Evolutionary conservation across 1,140 invertebrate species (phyloP), one percentile per base, ranked within the genome.

Genomic region (Hydropsyche tenuis): DNA sequence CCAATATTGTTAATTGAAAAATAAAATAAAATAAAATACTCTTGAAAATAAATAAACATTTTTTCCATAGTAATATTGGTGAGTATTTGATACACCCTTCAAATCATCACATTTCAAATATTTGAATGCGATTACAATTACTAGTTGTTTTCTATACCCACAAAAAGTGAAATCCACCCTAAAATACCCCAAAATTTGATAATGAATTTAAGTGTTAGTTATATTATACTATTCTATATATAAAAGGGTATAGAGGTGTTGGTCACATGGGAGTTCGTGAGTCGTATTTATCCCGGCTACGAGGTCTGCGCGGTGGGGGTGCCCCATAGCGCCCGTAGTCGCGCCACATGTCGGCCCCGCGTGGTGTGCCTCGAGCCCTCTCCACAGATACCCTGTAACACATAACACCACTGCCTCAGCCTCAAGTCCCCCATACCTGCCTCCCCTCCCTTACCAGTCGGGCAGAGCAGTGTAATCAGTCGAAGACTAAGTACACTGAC

Each of bases 381-480:
- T 95, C 93, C 86, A 95, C 91, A 84, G 92, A 91, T 82, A 94
- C 92, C 89, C 93, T 93, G 89, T 86, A 90, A 90, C 87, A 89
- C 87, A 89, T 66, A 83, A 84, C 81, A 85, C 82, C 84, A 84
- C 79, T 82, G 80, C 79, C 76, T 77, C 76, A 77, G 73, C 60
- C 71, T 37, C 68, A 22, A 37, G 9, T 56, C 68, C 72, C 65
- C 53, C 51, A 70, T 60, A 74, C 56, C 68, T 16, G 51, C n/a
- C 48, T 3, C 25, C 23, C 56, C 56, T 70, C 46, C 46, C 43
- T 56, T 56, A 70, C 68, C 68, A 46, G 68, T 70, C 27, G 16
- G 65, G 63, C 43, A 48, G 65, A 16, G 20, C 48, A 70, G 12
- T 6, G 30, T 56, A 48, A 45, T 68, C 20, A 37, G 48, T 65